Base-by-base conservation (phyloP, 2,888 invertebrate species). In the Drosophila pseudotalamancana region DNA sequence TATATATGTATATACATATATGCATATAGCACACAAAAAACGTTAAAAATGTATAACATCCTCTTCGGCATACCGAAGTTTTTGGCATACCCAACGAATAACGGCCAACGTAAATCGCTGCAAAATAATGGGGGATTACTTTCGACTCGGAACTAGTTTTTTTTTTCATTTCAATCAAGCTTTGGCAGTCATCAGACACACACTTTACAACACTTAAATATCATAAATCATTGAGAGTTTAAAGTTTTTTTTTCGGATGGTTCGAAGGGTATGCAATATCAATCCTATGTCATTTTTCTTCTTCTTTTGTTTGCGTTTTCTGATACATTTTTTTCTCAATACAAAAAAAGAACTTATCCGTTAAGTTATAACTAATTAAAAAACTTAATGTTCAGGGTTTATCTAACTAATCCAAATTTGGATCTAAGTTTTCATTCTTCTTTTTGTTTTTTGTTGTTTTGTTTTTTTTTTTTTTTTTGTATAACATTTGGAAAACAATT, bases 341-440 rank as follows among this genome's bases (percentile, higher is more conserved):
- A 75, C 66, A 37, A 78, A 77, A 77, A 78, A 69, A 60, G 50
- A 81, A 62, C 81, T 72, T 81, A 77, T 59, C 35, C 51, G 19
- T 62, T 45, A 56, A 27, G 37, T 59, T 74, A 76, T 29, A 60
- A 78, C 79, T 78, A 81, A 76, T 81, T 81, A 78, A 82, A 76
- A 76, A 79, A 82, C 82, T 78, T 82, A 73, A 71, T 70, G 60
- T 76, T n/a, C 73, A 46, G 67, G 75, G 65, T 57, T 66, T 11
- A 25, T 0, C 23, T 25, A 42, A 42, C 11, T 16, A n/a, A 56
- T 76, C 66, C 62, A 63, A 51, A 32, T 21, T 62, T 54, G 62
- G 49, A 62, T 54, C 39, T 25, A 35, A 25, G 25, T 49, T 31
- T 18, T 39, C 19, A 12, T 32, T 14, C 25, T 12, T 31, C 12